Base-by-base conservation (phyloP, 2,113 vertebrate genomes). In the Brachirus orientalis region DNA sequence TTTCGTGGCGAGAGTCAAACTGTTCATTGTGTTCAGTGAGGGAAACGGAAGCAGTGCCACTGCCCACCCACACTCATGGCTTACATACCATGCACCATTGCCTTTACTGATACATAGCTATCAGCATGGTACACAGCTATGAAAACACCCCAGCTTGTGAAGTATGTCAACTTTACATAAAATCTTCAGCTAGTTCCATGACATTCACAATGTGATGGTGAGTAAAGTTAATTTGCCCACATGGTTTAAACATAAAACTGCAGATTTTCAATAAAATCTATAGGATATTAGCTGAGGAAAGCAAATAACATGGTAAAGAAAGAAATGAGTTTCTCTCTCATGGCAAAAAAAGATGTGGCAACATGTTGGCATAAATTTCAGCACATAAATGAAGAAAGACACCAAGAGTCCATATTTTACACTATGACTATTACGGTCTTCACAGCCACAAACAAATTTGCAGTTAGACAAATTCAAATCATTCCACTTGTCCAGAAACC, bases 1-100 rank as follows among this genome's bases (percentile, higher is more conserved):
- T 84, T 88, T 85, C 47, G 38, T 81, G 80, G 75, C n/a, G 61
- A 73, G 68, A 89, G 83, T 88, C 83, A 82, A 92, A 91, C 81
- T 90, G 82, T 88, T 86, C 75, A 85, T 75, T 50, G 85, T 82
- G 82, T 79, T 89, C 86, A 85, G 75, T 0, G 20, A 72, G 64
- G 10, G 59, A 79, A 84, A 79, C 68, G 60, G 74, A 63, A 28
- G 6, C 66, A 63, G 36, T 35, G 66, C 28, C 40, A n/a, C 57
- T 40, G 1, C 43, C 36, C 75, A 68, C 67, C 54, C 52, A 48
- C 47, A 63, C 63, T 59, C 58, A 13, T 40, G 36, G 40, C 28
- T 40, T 65, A 55, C 55, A 64, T 43, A 60, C 52, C 64, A 79
- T 10, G 69, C 69, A 40, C 50, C 69, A 68, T 80, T 85, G 75